Evolutionary conservation across 2,888 invertebrate genomes (phyloP).

Genomic region (Lithophane semibrunnea): DNA sequence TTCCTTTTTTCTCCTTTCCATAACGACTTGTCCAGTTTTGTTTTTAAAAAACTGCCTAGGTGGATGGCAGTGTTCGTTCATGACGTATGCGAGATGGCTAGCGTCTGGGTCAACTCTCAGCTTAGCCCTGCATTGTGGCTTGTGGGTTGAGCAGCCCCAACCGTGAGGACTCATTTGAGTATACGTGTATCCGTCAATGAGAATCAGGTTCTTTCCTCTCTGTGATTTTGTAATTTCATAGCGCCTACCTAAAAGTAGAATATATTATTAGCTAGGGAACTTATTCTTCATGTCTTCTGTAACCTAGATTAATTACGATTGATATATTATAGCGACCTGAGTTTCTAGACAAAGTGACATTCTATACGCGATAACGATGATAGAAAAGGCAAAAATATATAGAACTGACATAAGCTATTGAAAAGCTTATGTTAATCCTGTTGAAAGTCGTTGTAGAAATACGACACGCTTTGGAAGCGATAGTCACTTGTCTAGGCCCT

Average conservation of each 20-base stretch:
- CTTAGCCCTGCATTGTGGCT: conserved; percentile 56
- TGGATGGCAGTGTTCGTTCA: conserved; percentile 46
- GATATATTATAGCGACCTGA: not conserved
- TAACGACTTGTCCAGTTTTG: not conserved
- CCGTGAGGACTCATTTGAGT: conserved; percentile 17
- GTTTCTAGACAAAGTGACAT: too few species aligned
- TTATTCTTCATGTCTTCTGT: not conserved
- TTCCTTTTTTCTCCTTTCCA: not conserved
- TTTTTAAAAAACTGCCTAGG: conserved; percentile 36
- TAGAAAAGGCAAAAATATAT: too few species aligned
- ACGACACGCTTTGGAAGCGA: too few species aligned
- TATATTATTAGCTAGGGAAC: not conserved
- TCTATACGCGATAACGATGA: too few species aligned
- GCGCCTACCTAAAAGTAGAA: conserved; percentile 3
- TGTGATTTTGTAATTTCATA: conserved; percentile 42
- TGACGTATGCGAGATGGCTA: not conserved
- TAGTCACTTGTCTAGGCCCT: too few species aligned
- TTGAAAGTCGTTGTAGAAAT: too few species aligned
- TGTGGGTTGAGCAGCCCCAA: conserved; percentile 47
- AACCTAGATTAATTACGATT: not conserved
- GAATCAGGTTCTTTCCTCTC: conserved; percentile 64
- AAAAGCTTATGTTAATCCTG: too few species aligned
- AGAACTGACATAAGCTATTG: too few species aligned
- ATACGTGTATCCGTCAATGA: conserved; percentile 69
- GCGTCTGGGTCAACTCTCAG: conserved; percentile 56